Conservation (phyloP, 2,888 invertebrate genomes). For the Mechanitis mazaeus region DNA sequence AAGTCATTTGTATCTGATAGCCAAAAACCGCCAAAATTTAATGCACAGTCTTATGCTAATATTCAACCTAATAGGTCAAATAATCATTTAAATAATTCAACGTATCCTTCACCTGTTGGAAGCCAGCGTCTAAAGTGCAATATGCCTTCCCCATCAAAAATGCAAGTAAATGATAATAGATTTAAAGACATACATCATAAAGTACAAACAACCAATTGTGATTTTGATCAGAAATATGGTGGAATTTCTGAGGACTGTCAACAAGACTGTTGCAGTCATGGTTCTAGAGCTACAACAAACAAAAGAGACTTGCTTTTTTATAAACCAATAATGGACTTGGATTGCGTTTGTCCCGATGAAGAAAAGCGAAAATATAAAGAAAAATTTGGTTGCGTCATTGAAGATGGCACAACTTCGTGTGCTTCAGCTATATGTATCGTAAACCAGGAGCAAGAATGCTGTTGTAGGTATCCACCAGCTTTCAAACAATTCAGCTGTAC, state of each 20-base stretch:
- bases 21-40: no score
- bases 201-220: neutral
- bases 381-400: neutral
- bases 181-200: neutral
- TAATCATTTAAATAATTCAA: neutral
- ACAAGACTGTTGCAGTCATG: neutral
- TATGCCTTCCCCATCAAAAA: neutral
- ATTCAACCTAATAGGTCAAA: neutral
- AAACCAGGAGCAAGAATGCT: conserved; percentile 30
- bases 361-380: neutral
- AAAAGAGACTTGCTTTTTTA: no score
- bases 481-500: conserved; percentile 41
- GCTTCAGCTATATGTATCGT: conserved; percentile 9
- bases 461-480: conserved; percentile 45
- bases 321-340: neutral
- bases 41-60: neutral
- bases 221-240: neutral
- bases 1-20: no score
- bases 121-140: neutral
- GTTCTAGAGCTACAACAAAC: no score
- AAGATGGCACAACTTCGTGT: conserved; percentile 12
- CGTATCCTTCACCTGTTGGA: neutral
- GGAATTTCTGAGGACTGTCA: neutral
- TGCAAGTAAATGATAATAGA: neutral
- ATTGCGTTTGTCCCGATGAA: conserved; percentile 12